phyloP scores from a whole-genome alignment of 2,113 vertebrate genomes.

The Sinocyclocheilus anshuiensis region DNA sequence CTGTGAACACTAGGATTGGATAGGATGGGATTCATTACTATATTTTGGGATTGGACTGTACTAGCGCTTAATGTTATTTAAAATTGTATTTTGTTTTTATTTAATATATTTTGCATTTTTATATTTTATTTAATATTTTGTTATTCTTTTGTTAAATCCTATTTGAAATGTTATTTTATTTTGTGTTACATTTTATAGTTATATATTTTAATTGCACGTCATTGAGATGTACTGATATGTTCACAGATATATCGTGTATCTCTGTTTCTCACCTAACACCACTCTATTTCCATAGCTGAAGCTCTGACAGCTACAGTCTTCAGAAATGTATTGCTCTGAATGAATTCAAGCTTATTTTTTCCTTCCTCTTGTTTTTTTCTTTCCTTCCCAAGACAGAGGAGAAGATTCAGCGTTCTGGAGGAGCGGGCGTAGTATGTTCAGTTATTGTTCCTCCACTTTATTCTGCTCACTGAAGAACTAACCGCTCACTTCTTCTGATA shows the following conservation, averaged over 20 bases:
- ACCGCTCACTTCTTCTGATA: constrained; percentile 61
- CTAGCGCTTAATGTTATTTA: too few relatives aligned
- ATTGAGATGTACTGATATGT: not conserved
- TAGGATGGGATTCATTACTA: too few relatives aligned
- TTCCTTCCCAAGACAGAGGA: constrained; percentile 69
- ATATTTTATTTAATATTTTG: too few relatives aligned
- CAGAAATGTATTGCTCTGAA: not conserved
- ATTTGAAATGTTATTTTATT: too few relatives aligned
- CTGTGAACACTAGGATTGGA: too few relatives aligned
- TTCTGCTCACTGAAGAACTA: constrained; percentile 63
- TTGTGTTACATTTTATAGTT: too few relatives aligned
- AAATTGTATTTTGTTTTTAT: too few relatives aligned
- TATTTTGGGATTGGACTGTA: too few relatives aligned
- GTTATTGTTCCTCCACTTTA: constrained; percentile 48
- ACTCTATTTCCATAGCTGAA: not conserved
- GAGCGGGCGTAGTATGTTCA: constrained; percentile 91
- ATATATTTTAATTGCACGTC: too few relatives aligned
- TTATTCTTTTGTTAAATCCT: too few relatives aligned
- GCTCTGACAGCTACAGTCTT: not conserved
- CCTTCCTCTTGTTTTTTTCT: constrained; percentile 9
- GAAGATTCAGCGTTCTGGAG: constrained; percentile 70
- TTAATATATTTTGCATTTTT: too few relatives aligned
- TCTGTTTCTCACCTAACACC: not conserved
- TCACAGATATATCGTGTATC: not conserved
- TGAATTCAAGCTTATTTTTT: constrained; percentile 13